These are phyloP conservation scores for Clostera curtula DNA, from an alignment of 2,888 invertebrate species.

Conservation along the genomic window DNA sequence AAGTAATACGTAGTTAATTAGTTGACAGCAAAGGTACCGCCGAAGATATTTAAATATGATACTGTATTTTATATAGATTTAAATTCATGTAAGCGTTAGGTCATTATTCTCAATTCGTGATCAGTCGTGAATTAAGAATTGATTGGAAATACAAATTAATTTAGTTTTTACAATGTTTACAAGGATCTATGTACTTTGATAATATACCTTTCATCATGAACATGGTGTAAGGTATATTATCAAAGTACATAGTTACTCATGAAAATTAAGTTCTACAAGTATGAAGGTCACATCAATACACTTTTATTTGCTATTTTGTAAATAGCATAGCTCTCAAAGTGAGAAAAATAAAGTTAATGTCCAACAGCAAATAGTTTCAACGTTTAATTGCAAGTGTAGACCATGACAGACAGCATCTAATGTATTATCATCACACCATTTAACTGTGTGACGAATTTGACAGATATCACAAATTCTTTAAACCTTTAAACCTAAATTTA, in stretches of 20 bases:
- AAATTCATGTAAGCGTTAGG: conserved; percentile 4
- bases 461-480: no score
- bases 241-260: no score
- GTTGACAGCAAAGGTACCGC: conserved; percentile 13
- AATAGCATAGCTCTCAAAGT: no score
- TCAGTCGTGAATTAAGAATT: conserved; percentile 6
- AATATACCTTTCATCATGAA: background rate
- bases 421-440: no score
- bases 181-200: no score
- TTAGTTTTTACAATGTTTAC: no score
- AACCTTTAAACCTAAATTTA: no score
- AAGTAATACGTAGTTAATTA: conserved; percentile 17
- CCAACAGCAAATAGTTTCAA: conserved; percentile 24
- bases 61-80: background rate
- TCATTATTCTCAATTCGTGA: conserved; percentile 10
- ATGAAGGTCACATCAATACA: no score
- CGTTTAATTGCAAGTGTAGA: conserved; percentile 32
- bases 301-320: no score
- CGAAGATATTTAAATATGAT: conserved; percentile 7
- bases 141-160: background rate
- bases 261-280: no score
- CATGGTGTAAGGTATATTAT: background rate
- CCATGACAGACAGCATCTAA: conserved; percentile 29
- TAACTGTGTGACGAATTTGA: no score
- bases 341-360: conserved; percentile 17